Evolutionary conservation across 2,797 vertebrate genomes (phyloP).

Genomic region (Phylloscopus collybita): DNA sequence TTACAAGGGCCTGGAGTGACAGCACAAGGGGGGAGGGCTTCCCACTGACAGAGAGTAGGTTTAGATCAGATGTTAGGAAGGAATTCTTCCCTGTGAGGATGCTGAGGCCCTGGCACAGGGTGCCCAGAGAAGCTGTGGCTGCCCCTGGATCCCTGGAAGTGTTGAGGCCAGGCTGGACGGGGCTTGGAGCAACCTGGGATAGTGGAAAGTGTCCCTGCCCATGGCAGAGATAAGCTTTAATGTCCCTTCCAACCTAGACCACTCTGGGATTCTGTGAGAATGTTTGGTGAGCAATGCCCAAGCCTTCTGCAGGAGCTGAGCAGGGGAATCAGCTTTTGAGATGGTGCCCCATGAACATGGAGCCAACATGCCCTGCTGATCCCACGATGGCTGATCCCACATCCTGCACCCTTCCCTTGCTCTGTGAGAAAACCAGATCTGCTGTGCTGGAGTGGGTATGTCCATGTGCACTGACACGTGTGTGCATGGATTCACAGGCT

Average conservation of each 20-base stretch:
- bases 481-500: neutral
- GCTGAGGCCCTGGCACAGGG: rapidly evolving
- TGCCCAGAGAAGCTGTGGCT: neutral
- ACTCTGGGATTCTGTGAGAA: neutral
- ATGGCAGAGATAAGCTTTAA: neutral
- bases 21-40: neutral
- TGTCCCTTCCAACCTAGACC: neutral
- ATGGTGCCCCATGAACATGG: neutral
- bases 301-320: neutral
- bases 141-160: neutral
- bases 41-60: neutral
- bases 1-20: neutral
- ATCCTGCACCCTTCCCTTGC: neutral
- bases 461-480: neutral
- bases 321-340: neutral
- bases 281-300: neutral
- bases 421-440: neutral
- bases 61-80: neutral
- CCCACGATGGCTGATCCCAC: neutral
- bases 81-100: neutral
- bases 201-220: neutral
- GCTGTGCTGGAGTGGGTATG: rapidly evolving
- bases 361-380: neutral
- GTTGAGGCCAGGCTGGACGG: rapidly evolving
- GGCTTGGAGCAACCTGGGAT: neutral